Conservation (phyloP, 92 coral and sea anemone genomes). For the Palythoa caribaeorum region DNA sequence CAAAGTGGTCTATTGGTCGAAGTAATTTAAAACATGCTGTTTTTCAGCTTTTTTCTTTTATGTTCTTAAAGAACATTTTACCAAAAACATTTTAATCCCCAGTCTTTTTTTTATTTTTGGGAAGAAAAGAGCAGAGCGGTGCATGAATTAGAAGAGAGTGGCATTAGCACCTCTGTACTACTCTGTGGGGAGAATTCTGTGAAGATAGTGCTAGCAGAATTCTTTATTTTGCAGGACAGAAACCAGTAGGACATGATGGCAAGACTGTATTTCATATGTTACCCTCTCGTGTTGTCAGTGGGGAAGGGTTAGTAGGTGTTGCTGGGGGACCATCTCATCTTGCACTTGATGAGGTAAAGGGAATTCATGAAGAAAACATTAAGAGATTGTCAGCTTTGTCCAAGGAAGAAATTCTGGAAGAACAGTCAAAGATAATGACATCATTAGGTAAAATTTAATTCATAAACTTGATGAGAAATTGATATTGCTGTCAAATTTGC, state of each 20-base stretch:
- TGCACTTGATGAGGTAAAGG: slow-evolving; percentile 62
- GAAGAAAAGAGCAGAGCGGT: too few species aligned
- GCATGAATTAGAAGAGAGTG: background rate
- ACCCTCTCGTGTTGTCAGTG: slow-evolving; percentile 64
- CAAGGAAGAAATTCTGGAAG: slow-evolving; percentile 82
- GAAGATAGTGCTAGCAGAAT: background rate
- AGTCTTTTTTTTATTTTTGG: too few species aligned
- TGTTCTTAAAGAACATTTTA: too few species aligned
- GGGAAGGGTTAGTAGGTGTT: slow-evolving; percentile 69
- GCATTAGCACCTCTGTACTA: background rate
- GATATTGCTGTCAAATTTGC: background rate
- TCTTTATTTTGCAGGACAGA: background rate
- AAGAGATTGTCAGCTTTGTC: slow-evolving; percentile 80
- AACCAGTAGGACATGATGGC: background rate
- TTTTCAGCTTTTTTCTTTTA: too few species aligned
- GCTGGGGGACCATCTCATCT: slow-evolving; percentile 18
- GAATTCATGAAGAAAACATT: slow-evolving; percentile 86
- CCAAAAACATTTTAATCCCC: too few species aligned
- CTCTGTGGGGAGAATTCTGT: background rate
- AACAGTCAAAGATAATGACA: slow-evolving; percentile 76
- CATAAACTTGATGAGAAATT: background rate
- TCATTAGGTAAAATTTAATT: slow-evolving; percentile 67
- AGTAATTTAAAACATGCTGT: too few species aligned
- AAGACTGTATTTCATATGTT: background rate
- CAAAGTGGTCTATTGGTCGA: too few species aligned